Base-by-base conservation (phyloP, 2,888 invertebrate species). In the Rhagium mordax region DNA sequence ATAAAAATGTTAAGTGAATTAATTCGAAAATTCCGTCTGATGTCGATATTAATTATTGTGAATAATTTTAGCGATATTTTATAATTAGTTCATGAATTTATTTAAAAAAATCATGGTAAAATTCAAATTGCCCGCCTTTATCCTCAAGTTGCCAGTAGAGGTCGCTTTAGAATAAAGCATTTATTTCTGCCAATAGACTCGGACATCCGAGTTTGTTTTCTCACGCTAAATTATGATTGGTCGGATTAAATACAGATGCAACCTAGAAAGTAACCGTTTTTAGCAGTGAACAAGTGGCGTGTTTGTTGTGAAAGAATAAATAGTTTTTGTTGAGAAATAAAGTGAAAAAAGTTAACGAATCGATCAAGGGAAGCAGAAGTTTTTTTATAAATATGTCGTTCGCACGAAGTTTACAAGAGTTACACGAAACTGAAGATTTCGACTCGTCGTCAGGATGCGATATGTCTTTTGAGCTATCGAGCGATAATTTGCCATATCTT, bases 401-500 rank as follows among this genome's bases (percentile, higher is more conserved):
- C 61, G 75, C 77, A 33, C 78, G 79, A 71, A 83, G 78, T 74
- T 69, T 79, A 59, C 78, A 76, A 33, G 83, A 86, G 48, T 75
- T 83, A 18, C 79, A 78, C 33, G 82, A 84, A 70, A 74, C 71
- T 20, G 86, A 87, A 70, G 86, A 86, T 75, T 82, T 87, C 27
- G 86, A 88, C 78, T 84, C 85, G 3, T 86, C 86, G n/a, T 91
- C 92, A 71, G 90, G 89, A 78, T 90, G 91, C 87, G 92, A 93
- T 86, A 90, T 92, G 88, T 91, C 92, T 84, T 91, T 91, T 82
- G 92, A 92, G 83, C 90, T 91, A 83, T 91, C 91, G 79, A 90
- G 89, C 71, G 75, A 76, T 51, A 74, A 70, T 69, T 27, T 70
- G 47, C 65, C 62, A 27, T 75, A 64, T 53, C 73, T 21, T 15